Conservation (phyloP, 37 sponge, comb jelly and placozoan species). For the Ianthella basta region DNA sequence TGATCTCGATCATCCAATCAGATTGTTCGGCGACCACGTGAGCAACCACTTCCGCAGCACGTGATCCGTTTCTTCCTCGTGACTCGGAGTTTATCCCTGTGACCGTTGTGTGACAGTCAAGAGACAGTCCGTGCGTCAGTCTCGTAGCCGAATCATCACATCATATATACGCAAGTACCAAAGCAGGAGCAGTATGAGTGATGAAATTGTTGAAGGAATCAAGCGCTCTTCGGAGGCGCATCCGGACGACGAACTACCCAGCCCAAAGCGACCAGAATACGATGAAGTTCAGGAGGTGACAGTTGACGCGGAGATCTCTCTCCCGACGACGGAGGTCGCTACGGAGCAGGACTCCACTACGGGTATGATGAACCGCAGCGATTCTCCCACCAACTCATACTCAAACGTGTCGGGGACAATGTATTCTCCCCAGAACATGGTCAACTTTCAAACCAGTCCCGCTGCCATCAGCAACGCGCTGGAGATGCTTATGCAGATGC, state of each 20-base stretch:
- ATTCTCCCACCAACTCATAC: not conserved
- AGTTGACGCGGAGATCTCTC: conserved; percentile 25
- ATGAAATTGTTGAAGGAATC: not conserved
- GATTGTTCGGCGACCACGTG: too few relatives aligned
- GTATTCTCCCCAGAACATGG: conserved; percentile 16
- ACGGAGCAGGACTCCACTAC: conserved; percentile 19
- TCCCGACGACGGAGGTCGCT: conserved; percentile 25
- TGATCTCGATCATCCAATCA: too few relatives aligned
- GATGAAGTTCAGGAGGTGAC: conserved; percentile 29
- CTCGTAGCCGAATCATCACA: too few relatives aligned
- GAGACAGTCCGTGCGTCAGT: too few relatives aligned
- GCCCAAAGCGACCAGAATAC: conserved; percentile 3
- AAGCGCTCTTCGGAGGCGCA: not conserved
- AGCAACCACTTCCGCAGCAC: conserved; percentile 19
- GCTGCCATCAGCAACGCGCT: conserved; percentile 24
- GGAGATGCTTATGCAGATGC: conserved; percentile 35
- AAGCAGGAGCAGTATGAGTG: conserved; percentile 12
- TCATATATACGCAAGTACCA: too few relatives aligned
- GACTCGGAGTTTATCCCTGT: conserved; percentile 28
- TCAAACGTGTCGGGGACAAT: not conserved
- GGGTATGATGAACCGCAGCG: not conserved
- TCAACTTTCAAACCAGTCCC: conserved; percentile 28
- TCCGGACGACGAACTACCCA: not conserved
- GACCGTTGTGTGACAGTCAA: conserved; percentile 4
- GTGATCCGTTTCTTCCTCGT: conserved; percentile 7